Base-by-base conservation (phyloP, 2,113 vertebrate species). In the Motacilla alba region DNA sequence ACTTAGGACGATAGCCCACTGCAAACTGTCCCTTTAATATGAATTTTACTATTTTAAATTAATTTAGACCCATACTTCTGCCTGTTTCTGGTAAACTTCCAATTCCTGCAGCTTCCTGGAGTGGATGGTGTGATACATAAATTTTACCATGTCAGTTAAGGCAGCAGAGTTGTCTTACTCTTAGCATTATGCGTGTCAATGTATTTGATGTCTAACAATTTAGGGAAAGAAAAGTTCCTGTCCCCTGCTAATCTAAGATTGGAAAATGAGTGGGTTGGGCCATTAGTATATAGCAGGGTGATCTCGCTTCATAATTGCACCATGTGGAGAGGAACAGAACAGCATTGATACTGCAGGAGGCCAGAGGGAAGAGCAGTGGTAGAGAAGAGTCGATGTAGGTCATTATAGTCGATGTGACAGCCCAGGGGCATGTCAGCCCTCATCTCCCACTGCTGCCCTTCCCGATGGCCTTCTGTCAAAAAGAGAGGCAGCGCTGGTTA, bases 341-440 rank as follows among this genome's bases (percentile, higher is more conserved):
- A 64, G 49, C 30, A 41, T 1, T 66, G 77, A 66, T 89, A 53
- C 18, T 39, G 35, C 53, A 59, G 81, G 69, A 91, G 31, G 91
- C 94, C 78, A 80, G 82, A 70, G 91, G 94, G 67, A 44, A 78
- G 89, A 93, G 50, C 0, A 35, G 35, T 35, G 1, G 39, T 33
- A 11, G 72, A n/a, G 83, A 47, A 35, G 63, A 84, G 72, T 63
- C 56, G 67, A 97, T 95, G 63, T 93, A 92, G 94, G 96, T 95
- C 96, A 87, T 28, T 56, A 3, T 4, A 93, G 80, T 96, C 64
- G 3, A 97, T 94, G 76, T 70, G 41, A 60, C 80, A 96, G 83
- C 92, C 92, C 82, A 68, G 5, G 68, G 95, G 94, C 33, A 70
- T 83, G 86, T 92, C 79, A 83, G 35, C 76, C 64, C 72, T 95